Conservation (phyloP, 2,113 vertebrate species). For the Poecile atricapillus region DNA sequence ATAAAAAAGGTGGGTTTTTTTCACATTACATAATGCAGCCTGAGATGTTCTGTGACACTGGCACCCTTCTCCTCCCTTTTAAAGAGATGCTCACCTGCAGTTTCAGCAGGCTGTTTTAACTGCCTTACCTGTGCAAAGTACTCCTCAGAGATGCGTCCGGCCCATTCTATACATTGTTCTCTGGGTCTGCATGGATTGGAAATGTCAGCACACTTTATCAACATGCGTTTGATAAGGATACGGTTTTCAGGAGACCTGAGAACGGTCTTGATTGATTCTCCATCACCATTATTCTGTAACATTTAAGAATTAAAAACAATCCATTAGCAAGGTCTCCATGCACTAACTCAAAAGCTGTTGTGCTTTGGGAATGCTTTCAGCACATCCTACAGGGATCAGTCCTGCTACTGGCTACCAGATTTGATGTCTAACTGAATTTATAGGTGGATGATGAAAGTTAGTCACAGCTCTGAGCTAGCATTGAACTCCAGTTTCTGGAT, state of each 20-base stretch:
- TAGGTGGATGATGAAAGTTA: not conserved
- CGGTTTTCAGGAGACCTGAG: constrained; percentile 90
- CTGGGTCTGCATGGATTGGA: constrained; percentile 92
- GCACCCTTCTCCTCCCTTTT: not conserved
- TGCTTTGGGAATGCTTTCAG: not conserved
- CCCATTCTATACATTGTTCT: constrained; percentile 94
- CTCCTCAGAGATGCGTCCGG: constrained; percentile 94
- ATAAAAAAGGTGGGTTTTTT: not conserved
- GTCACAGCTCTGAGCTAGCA: not conserved
- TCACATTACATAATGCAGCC: not conserved
- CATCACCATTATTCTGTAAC: constrained; percentile 74
- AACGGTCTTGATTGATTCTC: constrained; percentile 81
- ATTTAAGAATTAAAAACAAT: constrained; percentile 28
- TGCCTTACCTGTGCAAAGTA: constrained; percentile 92
- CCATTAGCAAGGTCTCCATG: constrained; percentile 2
- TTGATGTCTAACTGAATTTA: not conserved
- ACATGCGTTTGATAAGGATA: constrained; percentile 92
- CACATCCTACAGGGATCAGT: not conserved
- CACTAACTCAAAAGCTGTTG: not conserved
- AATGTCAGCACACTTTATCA: constrained; percentile 97
- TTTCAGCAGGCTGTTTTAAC: not conserved
- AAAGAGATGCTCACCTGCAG: not conserved
- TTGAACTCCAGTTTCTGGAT: not conserved
- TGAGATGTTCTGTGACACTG: not conserved
- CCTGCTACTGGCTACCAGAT: not conserved